phyloP scores from a whole-genome alignment of 2,113 vertebrate genomes.

The Crocuta crocuta region DNA sequence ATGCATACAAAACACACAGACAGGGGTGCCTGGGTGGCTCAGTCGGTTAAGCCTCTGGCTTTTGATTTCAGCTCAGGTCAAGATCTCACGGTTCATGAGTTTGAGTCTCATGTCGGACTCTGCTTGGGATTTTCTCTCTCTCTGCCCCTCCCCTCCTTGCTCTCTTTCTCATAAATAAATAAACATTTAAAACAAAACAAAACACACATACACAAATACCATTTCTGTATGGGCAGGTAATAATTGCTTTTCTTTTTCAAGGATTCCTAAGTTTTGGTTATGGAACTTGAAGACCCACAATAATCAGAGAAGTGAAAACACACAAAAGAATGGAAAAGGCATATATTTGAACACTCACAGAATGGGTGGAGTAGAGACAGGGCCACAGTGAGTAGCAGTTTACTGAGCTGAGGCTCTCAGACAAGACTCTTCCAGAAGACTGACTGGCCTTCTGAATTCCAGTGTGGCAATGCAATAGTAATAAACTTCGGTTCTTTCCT shows the following conservation, averaged over 20 bases:
- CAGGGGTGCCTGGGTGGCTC: too few relatives aligned
- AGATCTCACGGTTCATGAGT: too few relatives aligned
- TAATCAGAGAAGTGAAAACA: background rate
- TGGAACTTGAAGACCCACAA: background rate
- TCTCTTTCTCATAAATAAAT: too few relatives aligned
- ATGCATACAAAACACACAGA: background rate
- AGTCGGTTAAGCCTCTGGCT: too few relatives aligned
- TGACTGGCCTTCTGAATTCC: background rate
- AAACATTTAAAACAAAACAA: too few relatives aligned
- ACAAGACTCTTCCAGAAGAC: background rate
- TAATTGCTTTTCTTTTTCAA: slow-evolving; percentile 38
- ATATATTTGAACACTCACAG: background rate
- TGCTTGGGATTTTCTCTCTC: too few relatives aligned
- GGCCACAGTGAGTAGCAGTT: background rate
- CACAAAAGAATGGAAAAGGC: background rate
- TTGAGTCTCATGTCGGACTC: too few relatives aligned
- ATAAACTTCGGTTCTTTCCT: background rate
- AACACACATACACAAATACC: background rate
- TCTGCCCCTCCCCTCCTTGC: too few relatives aligned
- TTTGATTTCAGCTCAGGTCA: too few relatives aligned
- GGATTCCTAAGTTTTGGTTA: background rate
- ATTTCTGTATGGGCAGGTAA: background rate
- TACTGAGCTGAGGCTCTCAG: background rate
- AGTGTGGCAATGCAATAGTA: background rate
- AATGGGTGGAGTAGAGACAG: background rate